Evolutionary conservation across 2,888 invertebrate genomes (phyloP), one percentile per base, ranked within the genome.

Genomic region (Rhyacophila evoluta): DNA sequence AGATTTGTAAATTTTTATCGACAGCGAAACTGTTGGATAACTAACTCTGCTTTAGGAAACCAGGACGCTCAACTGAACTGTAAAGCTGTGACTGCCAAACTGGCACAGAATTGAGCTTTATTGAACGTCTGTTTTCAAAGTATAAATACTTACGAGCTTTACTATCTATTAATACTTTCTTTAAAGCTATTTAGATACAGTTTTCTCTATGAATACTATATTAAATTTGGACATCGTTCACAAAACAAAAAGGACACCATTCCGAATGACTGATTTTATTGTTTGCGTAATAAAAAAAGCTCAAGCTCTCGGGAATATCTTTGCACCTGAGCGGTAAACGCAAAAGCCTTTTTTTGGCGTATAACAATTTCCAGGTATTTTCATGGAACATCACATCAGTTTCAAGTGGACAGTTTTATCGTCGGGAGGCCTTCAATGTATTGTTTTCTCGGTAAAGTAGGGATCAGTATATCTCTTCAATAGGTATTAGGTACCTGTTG

Each of bases 291-390:
- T 76, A 71, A 29, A 76, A 41, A 10, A 76, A 41, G 8, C 36
- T 29, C 28, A n/a, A 69, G 28, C 73, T 73, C 36, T 27, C 39
- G 8, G 55, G 36, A 71, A 76, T 76, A 33, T 41, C 70, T 76
- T 55, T 55, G 55, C 76, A 72, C 76, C 41, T 70, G 70, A 28
- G 69, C 33, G 33, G 12, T 69, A 28, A 69, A 28, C 19, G 29
- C 29, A 71, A 10, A 33, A 25, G 11, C 69, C 29, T 70, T 41
- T 69, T 75, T 69, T 55, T 41, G 38, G 71, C 29, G 38, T 38
- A 71, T 72, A 76, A 72, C 55, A 76, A 72, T 76, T 41, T 76
- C 76, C 29, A 55, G 8, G 55, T 55, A 55, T 55, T 55, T 55
- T 19, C 55, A 55, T 15, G 25, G 15, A 19, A 55, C 55, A 19